Evolutionary conservation across 2,888 invertebrate species (phyloP).

Genomic region (Ecliptopera silaceata): DNA sequence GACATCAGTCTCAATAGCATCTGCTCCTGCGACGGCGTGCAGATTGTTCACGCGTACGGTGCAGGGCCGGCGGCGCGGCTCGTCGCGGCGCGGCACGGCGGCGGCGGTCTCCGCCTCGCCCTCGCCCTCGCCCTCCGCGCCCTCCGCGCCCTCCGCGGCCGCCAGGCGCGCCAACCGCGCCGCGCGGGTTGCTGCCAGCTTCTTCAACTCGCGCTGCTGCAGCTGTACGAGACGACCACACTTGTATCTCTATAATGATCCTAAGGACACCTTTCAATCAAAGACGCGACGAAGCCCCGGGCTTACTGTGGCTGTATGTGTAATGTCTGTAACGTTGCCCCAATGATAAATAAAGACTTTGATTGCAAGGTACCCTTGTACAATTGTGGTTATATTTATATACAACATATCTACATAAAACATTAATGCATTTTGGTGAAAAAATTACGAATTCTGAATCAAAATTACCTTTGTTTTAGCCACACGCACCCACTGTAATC

Average conservation of each 20-base stretch:
- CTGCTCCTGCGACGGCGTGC: constrained; percentile 86
- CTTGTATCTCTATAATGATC: neutral
- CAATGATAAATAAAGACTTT: too few relatives aligned
- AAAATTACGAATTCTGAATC: too few relatives aligned
- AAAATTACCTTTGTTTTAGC: neutral
- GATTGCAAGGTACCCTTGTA: too few relatives aligned
- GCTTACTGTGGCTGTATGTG: too few relatives aligned
- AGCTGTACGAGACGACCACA: constrained; percentile 42
- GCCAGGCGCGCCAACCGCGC: constrained; percentile 41
- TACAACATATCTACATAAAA: too few relatives aligned
- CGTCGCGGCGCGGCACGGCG: constrained; percentile 43
- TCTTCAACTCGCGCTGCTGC: constrained; percentile 65
- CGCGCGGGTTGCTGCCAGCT: constrained; percentile 52
- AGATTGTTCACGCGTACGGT: constrained; percentile 76
- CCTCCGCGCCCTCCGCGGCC: constrained; percentile 26
- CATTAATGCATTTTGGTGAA: too few relatives aligned
- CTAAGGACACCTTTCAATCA: too few relatives aligned
- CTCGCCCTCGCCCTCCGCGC: constrained; percentile 31
- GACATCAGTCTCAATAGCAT: constrained; percentile 97
- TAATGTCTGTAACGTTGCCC: too few relatives aligned
- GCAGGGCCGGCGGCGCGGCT: constrained; percentile 64
- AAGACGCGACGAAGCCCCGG: too few relatives aligned
- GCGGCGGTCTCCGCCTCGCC: constrained; percentile 29
- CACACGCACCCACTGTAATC: neutral
- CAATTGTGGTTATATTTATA: too few relatives aligned